Conservation (phyloP, 2,797 vertebrate species). For the Holocentrus rufus region DNA sequence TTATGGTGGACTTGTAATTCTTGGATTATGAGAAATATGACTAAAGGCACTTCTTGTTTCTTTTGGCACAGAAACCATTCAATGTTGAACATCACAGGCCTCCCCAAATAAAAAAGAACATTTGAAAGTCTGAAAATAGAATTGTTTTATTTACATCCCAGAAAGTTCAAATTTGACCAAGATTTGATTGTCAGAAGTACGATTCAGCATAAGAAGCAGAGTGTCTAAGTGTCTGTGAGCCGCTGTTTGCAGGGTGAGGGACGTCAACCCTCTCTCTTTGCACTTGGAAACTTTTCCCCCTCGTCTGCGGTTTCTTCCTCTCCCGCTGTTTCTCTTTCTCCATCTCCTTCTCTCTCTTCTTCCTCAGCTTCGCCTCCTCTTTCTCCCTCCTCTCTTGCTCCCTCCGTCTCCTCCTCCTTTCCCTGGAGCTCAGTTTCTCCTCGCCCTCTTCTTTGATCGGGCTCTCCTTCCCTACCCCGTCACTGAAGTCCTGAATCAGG, state of each 20-base stretch:
- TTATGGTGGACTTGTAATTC: constrained; percentile 25
- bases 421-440: constrained; percentile 74
- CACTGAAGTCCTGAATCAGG: constrained; percentile 85
- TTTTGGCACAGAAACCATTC: constrained; percentile 30
- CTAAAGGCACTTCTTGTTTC: constrained; percentile 50
- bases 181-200: constrained; percentile 80
- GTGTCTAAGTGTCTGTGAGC: constrained; percentile 61
- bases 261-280: constrained; percentile 51
- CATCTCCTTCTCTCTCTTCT: constrained; percentile 75
- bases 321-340: constrained; percentile 81
- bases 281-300: constrained; percentile 84
- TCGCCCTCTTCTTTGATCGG: constrained; percentile 39
- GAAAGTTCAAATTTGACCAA: constrained; percentile 42
- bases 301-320: constrained; percentile 84
- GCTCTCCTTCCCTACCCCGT: constrained; percentile 40
- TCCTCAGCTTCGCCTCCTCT: constrained; percentile 70
- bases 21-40: constrained; percentile 53
- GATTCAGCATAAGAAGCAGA: constrained; percentile 80
- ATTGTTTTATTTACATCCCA: constrained; percentile 67
- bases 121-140: constrained; percentile 47
- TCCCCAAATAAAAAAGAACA: constrained; percentile 32
- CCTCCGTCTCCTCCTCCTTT: constrained; percentile 77
- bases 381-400: constrained; percentile 75
- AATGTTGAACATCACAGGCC: constrained; percentile 41
- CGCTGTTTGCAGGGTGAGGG: constrained; percentile 30